Evolutionary conservation across 2,797 vertebrate species (phyloP), one percentile per base, ranked within the genome.

Genomic region (Poeciliopsis infans): DNA sequence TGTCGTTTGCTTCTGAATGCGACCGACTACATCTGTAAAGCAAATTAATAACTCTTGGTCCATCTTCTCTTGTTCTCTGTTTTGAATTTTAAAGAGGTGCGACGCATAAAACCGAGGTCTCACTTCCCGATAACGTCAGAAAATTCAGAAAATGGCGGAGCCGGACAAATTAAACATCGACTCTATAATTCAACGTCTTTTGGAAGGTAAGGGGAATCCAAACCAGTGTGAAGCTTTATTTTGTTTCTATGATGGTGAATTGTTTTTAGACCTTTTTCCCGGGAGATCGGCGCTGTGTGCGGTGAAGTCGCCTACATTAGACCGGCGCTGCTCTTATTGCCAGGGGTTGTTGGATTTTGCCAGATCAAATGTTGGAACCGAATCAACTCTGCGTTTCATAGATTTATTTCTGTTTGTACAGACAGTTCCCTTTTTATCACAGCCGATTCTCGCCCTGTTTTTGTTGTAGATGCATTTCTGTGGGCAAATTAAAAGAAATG

Each of bases 101-200:
- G 75, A 73, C 85, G 53, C 87, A 78, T 85, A 88, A 92, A 87
- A 85, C 83, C 87, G 83, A 93, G 90, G 88, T 91, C 93, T 91
- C 80, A 83, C 90, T 91, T 88, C 91, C 87, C 85, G 93, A 94
- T 92, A 92, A 93, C 92, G 92, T 89, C 92, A 92, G 87, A 96
- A 96, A 96, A 96, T 96, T 89, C 92, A 92, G 87, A 96, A 96
- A 96, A 96, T 96, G 96, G 96, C 96, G 95, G 96, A 96, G 93
- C 95, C 96, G 92, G 96, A 96, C 95, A 96, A 96, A 96, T 94
- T 96, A 95, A 96, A 96, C 95, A 96, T 96, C 92, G 96, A 96
- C 94, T 96, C 96, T 83, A 96, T 96, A 94, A 96, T 96, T 95
- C 96, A 96, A 87, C 96, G 96, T 91, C 95, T 96, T 74, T 79